Evolutionary conservation across 2,888 invertebrate genomes (phyloP), one percentile per base, ranked within the genome.

Genomic region (Alentia gelatinosa): DNA sequence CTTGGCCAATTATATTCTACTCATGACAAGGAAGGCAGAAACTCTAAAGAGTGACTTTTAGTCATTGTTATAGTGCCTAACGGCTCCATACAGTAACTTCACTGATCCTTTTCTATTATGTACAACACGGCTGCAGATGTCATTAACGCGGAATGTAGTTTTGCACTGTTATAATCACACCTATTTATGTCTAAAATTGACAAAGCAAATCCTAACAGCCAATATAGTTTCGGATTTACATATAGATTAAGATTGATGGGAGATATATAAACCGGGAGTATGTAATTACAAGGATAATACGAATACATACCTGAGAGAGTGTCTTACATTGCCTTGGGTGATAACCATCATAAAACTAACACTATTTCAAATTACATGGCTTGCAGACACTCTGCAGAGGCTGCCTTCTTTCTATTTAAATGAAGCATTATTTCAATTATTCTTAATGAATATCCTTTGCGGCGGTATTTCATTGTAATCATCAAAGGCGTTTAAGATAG

Each of bases 371-470:
- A 68, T 68, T 79, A 79, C 79, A 79, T 23, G 19, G 26, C 79
- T 79, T 56, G 39, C 7, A 26, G 79, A 79, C 23, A 35, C 23
- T 19, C 39, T 23, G 19, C 56, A 37, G 1, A 37, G 39, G n/a
- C 35, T 4, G 15, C 15, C 39, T 39, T 37, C 26, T 79, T 79
- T 26, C 35, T 79, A 37, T 39, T 37, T 35, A 37, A 35, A n/a
- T 39, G 39, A 7, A n/a, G 79, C 15, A 26, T 39, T 37, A 39
- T 39, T 79, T 35, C 39, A 79, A 79, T 79, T 23, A 79, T 79
- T 79, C 79, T 37, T 79, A 79, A 79, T 79, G 79, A 79, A 79
- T 79, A 79, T 79, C 39, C 37, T 39, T 35, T 26, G 79, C 39
- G 79, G 79, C 79, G 23, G 37, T 35, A 12, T 3, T 37, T 1